Conservation (phyloP, 2,113 vertebrate species). For the Cyrtonyx montezumae region DNA sequence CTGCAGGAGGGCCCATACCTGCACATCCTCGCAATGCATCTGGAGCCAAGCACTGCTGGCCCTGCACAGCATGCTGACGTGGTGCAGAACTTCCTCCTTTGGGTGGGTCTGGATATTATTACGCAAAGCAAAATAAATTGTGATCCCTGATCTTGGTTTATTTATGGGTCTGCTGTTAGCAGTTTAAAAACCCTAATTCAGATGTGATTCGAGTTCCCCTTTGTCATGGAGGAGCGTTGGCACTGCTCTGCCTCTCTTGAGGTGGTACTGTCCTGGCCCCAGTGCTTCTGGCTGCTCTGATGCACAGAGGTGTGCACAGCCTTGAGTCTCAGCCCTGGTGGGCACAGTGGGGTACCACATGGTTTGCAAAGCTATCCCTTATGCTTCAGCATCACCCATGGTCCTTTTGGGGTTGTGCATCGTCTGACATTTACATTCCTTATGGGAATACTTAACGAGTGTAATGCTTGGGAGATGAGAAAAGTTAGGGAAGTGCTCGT, state of each 20-base stretch:
- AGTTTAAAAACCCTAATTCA: not conserved
- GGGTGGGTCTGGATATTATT: not conserved
- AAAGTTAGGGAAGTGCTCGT: not conserved
- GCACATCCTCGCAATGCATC: not conserved
- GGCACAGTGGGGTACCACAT: not conserved
- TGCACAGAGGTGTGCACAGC: accelerated
- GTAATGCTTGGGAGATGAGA: not conserved
- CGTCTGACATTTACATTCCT: accelerated
- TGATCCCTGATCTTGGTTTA: not conserved
- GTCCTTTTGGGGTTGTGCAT: not conserved
- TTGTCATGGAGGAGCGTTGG: not conserved
- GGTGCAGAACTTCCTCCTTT: not conserved
- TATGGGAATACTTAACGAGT: not conserved
- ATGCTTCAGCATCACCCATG: not conserved
- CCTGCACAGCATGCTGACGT: not conserved
- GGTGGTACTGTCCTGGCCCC: not conserved
- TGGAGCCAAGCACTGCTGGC: not conserved
- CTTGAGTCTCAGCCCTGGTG: too few species aligned
- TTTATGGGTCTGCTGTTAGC: conserved; percentile 3
- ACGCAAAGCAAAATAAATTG: not conserved
- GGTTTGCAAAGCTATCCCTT: not conserved
- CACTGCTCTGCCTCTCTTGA: not conserved
- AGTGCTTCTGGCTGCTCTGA: not conserved
- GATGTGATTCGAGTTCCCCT: not conserved
- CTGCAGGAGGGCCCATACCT: not conserved